Evolutionary conservation across 2,888 invertebrate species (phyloP), one percentile per base, ranked within the genome.

Genomic region (Hyposoter didymator): DNA sequence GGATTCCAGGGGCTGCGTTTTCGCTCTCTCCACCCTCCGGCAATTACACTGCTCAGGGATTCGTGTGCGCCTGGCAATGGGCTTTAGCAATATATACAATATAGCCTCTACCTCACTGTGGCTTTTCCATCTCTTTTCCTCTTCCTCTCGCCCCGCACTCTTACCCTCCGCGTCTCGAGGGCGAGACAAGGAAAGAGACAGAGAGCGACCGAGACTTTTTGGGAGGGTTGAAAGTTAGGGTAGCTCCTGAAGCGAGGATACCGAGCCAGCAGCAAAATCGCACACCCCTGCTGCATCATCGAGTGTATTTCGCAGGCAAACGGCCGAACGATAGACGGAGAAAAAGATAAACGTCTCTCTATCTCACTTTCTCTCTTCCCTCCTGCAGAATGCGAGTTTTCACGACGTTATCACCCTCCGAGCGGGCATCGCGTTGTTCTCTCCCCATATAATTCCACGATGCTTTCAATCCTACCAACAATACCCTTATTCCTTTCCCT

Each of bases 261-360:
- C 64, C 70, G 69, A 78, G 78, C 78, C 78, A 78, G 78, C 69
- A 45, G 22, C 32, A 62, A 52, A 39, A 39, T 72, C 22, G 39
- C 39, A 73, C 81, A 80, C 85, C 85, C 84, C 78, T 87, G 89
- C 86, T 92, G 92, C 91, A 92, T 90, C 92, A 92, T 92, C 89
- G 91, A 92, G 91, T 91, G 86, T 89, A 87, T 88, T 88, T 72
- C 82, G 55, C 82, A 79, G 82, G 84, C 88, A 73, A 86, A 80
- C 64, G n/a, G 47, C 67, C 59, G 32, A 32, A 45, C 28, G 52
- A 59, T n/a, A 59, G 14, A 78, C 7, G 64, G 64, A 70, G 64
- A 64, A 7, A 64, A 19, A 64, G 64, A 79, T 32, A 69, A 59
- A 45, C 32, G 39, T 22, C 64, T 70, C 28, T 69, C 69, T 28